Evolutionary conservation across 2,888 invertebrate species (phyloP).

Genomic region (Phortica magna): DNA sequence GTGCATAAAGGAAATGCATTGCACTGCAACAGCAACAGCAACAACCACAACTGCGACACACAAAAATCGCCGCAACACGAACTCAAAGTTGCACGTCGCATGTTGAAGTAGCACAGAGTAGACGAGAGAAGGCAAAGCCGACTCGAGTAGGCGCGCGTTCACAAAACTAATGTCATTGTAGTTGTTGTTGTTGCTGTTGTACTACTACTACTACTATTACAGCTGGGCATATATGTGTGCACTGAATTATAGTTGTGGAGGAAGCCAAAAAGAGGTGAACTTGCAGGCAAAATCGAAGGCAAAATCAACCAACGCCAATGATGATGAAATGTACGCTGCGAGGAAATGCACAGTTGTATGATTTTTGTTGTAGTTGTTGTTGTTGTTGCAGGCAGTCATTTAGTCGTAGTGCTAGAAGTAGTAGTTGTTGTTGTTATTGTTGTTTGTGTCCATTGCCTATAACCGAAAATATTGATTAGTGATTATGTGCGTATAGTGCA

Average conservation of each 20-base stretch:
- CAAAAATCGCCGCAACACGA: not conserved
- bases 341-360: not conserved
- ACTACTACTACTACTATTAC: too few species aligned
- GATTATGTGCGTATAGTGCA: not conserved
- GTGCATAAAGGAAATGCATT: not conserved
- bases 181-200: not conserved
- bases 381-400: constrained; percentile 11
- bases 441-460: constrained; percentile 16
- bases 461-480: constrained; percentile 34
- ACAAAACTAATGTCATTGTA: constrained; percentile 23
- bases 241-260: constrained; percentile 18
- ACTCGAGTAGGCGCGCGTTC: not conserved
- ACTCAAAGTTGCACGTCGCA: not conserved
- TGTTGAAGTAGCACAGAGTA: not conserved
- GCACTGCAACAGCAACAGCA: not conserved
- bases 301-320: not conserved
- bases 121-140: not conserved
- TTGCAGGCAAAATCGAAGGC: not conserved
- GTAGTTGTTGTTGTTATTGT: not conserved
- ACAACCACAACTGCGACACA: not conserved
- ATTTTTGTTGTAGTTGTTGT: not conserved
- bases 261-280: not conserved
- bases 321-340: constrained; percentile 26
- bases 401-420: not conserved
- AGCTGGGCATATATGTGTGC: not conserved